phyloP scores from a whole-genome alignment of 2,797 vertebrate genomes.

The Falco novaeseelandiae region DNA sequence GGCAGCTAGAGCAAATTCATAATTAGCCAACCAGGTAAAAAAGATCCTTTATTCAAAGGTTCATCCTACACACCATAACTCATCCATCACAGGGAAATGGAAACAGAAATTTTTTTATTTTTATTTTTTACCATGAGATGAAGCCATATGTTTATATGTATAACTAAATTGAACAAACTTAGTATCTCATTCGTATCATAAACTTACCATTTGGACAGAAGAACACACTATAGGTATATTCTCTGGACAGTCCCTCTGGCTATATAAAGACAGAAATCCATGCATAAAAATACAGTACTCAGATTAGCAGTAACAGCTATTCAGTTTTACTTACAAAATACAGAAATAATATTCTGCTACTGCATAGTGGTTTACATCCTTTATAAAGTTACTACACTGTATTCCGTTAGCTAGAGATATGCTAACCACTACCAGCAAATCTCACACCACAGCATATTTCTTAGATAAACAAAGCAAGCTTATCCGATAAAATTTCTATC shows the following conservation, averaged over 20 bases:
- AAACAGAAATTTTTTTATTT: background rate
- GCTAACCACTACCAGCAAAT: background rate
- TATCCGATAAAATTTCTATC: background rate
- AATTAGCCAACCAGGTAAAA: constrained; percentile 52
- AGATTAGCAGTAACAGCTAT: background rate
- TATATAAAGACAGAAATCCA: constrained; percentile 69
- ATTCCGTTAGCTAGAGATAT: background rate
- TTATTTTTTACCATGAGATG: background rate
- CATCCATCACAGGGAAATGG: background rate
- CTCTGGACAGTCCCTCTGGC: constrained; percentile 90
- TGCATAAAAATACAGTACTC: background rate
- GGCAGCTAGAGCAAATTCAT: constrained; percentile 36
- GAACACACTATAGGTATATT: constrained; percentile 94
- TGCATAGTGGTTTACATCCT: background rate
- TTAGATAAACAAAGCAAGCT: background rate
- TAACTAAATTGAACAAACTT: background rate
- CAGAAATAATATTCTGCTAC: background rate
- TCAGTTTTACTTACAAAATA: background rate
- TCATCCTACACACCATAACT: background rate
- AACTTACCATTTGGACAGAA: constrained; percentile 93
- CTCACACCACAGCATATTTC: background rate
- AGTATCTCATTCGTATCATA: background rate
- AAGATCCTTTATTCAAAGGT: constrained; percentile 31
- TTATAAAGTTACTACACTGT: background rate
- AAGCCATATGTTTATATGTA: background rate